Evolutionary conservation across 2,888 invertebrate genomes (phyloP).

Genomic region (Cheilosia pagana): DNA sequence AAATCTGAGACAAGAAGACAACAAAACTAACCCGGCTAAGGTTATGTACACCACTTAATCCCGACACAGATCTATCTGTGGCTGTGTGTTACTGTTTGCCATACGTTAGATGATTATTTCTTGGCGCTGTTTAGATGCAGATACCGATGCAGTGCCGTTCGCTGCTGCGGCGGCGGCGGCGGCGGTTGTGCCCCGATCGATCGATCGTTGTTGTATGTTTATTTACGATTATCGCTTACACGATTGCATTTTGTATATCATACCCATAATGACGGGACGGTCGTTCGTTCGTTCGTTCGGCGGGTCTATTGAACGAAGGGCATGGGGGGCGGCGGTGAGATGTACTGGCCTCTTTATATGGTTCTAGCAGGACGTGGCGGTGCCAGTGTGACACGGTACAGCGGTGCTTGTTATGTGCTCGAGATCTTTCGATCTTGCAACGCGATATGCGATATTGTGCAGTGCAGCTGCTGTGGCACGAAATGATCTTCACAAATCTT

Average conservation of each 20-base stretch:
- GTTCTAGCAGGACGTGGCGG: constrained; percentile 32
- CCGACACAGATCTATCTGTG: constrained; percentile 68
- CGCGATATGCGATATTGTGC: constrained; percentile 69
- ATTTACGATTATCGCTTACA: constrained; percentile 75
- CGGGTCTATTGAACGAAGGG: constrained; percentile 25
- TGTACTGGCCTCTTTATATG: constrained; percentile 36
- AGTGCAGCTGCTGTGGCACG: constrained; percentile 67
- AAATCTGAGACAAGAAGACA: constrained; percentile 73
- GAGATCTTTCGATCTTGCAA: constrained; percentile 74
- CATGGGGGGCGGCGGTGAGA: constrained; percentile 17
- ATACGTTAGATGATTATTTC: constrained; percentile 63
- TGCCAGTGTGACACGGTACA: constrained; percentile 4
- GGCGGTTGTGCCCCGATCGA: constrained; percentile 40
- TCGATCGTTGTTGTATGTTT: constrained; percentile 67
- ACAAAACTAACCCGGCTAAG: constrained; percentile 74
- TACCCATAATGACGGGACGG: constrained; percentile 67
- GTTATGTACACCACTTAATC: constrained; percentile 76
- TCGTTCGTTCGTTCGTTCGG: not conserved
- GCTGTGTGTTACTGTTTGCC: constrained; percentile 68
- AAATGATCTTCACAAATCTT: constrained; percentile 75
- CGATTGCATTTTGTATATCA: constrained; percentile 75
- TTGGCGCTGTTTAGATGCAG: constrained; percentile 59
- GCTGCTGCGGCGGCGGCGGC: not conserved
- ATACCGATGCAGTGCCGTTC: constrained; percentile 42
- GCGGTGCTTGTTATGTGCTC: constrained; percentile 66